A percentile compares a stretch with the other conserved stretches of the same genome.
These are phyloP conservation scores for Therioaphis trifolii DNA, from an alignment of 2,888 invertebrate genomes.

Conservation along the genomic window DNA sequence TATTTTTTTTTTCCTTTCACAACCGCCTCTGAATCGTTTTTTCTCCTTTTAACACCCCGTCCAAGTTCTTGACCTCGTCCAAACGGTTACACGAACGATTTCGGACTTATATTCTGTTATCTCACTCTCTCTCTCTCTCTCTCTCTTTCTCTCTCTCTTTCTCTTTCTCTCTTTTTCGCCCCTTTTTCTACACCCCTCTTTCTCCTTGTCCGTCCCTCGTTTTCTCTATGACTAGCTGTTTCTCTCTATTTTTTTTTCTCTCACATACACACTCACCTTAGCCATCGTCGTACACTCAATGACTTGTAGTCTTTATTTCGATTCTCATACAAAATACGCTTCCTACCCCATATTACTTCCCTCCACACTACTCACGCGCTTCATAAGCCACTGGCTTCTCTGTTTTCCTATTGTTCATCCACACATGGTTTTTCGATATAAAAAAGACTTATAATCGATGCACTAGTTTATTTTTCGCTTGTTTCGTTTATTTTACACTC, in stretches of 20 bases:
- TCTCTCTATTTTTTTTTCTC: not conserved
- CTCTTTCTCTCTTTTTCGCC: not conserved
- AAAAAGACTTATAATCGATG: too few relatives aligned
- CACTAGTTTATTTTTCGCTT: too few relatives aligned
- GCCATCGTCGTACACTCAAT: not conserved
- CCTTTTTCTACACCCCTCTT: too few relatives aligned
- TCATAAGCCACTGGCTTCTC: not conserved
- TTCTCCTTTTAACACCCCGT: conserved; percentile 41
- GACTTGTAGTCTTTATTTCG: not conserved
- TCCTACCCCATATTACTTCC: too few relatives aligned
- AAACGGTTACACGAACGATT: conserved; percentile 45
- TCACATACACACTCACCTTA: not conserved
- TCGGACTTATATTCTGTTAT: conserved; percentile 26
- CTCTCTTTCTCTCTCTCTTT: not conserved
- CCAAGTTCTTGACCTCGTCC: conserved; percentile 59
- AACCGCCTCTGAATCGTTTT: conserved; percentile 44
- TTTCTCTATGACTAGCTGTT: too few relatives aligned
- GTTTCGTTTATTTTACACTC: too few relatives aligned
- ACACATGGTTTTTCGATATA: too few relatives aligned
- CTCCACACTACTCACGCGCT: not conserved
- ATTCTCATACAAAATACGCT: not conserved
- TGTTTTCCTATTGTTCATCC: not conserved
- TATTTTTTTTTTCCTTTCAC: not conserved
- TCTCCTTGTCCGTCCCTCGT: too few relatives aligned
- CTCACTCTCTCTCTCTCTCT: not conserved